Conservation (phyloP, 2,888 invertebrate genomes). For the Callosobruchus maculatus region DNA sequence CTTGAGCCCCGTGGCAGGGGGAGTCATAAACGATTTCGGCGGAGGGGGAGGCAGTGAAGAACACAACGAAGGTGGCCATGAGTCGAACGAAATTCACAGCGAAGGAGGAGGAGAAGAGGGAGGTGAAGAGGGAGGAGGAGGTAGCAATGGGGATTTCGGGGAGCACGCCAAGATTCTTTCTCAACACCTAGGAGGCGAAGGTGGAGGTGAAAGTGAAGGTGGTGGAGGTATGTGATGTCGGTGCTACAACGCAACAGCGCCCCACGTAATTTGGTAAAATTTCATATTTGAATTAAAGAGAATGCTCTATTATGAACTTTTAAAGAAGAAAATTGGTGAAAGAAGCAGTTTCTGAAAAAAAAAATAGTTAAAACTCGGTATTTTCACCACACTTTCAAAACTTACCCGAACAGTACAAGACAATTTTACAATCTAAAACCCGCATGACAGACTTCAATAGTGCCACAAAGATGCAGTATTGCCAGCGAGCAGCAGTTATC, state of each 20-base stretch:
- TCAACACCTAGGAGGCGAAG: not conserved
- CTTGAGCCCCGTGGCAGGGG: constrained; percentile 8
- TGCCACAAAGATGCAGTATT: too few species aligned
- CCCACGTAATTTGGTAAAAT: too few species aligned
- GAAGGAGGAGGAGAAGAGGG: constrained; percentile 11
- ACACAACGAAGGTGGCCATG: not conserved
- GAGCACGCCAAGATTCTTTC: not conserved
- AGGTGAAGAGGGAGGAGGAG: not conserved
- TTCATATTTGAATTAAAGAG: too few species aligned
- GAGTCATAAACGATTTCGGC: constrained; percentile 14
- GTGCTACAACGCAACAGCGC: not conserved
- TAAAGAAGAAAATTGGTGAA: too few species aligned
- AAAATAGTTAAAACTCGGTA: too few species aligned
- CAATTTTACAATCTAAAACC: too few species aligned
- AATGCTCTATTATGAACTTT: too few species aligned
- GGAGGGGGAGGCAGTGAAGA: not conserved
- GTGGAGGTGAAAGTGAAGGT: not conserved
- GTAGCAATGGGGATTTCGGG: not conserved
- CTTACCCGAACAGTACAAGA: too few species aligned
- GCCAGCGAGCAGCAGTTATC: too few species aligned
- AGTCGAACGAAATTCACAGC: constrained; percentile 6
- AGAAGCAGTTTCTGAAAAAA: too few species aligned
- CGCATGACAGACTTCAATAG: too few species aligned
- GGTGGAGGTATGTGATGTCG: not conserved
- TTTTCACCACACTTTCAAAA: too few species aligned